Evolutionary conservation across 2,888 invertebrate genomes (phyloP), one percentile per base, ranked within the genome.

Genomic region (Pseudeuparius sepicola): DNA sequence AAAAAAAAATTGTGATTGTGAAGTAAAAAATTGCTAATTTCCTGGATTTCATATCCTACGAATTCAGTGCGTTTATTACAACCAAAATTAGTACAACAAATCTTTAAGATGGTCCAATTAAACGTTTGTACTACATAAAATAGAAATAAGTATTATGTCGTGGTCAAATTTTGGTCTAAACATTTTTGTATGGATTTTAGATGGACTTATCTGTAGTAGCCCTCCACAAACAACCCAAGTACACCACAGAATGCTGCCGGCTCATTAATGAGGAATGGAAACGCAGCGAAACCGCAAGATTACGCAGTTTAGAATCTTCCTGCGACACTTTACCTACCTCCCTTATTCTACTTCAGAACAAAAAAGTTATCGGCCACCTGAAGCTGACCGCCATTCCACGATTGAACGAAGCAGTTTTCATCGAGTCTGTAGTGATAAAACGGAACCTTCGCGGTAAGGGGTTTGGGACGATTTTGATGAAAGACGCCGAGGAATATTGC

Each of bases 191-290:
- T n/a, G n/a, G n/a, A n/a, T n/a, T n/a, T n/a, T n/a, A n/a, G 44
- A 53, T 54, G 54, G 47, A 49, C 23, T 43, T 60, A 31, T 35
- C 45, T 40, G 73, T 85, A 44, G 65, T 83, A 51, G 75, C 75
- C 39, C 67, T 87, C 41, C 87, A 87, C 54, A 68, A 75, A 50
- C 65, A 78, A 53, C 78, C 79, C 25, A 72, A 86, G 57, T 74
- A 77, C 55, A 67, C 77, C 48, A 67, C 69, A 54, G 69, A 75
- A 53, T 84, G 85, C 54, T 83, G 82, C 56, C 68, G 72, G 47
- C 65, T 88, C 36, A 75, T 88, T 45, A 88, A 88, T 59, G 74
- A 77, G n/a, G 85, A 88, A 68, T 88, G 88, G 88, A 82, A 81
- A 42, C 70, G 87, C 49, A 85, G 86, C 53, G 75, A 78, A 57